These are phyloP conservation scores for Eupleurogrammus muticus DNA, from an alignment of 2,797 vertebrate species.

Conservation along the genomic window DNA sequence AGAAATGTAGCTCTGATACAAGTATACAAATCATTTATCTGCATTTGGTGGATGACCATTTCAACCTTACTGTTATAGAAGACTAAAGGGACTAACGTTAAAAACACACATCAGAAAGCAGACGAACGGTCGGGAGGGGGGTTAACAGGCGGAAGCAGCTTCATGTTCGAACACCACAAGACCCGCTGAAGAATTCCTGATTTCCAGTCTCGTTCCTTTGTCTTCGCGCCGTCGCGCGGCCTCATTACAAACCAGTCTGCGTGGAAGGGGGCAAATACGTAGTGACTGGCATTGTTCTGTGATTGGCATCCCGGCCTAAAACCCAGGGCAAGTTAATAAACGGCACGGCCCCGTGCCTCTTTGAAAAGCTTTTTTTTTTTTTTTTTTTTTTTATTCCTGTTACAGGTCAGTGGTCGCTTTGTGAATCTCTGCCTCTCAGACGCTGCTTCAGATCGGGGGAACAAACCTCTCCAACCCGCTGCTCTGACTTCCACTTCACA, in stretches of 20 bases:
- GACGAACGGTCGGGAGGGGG: conserved; percentile 10
- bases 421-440: conserved; percentile 63
- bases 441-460: conserved; percentile 63
- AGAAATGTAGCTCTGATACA: too few species aligned
- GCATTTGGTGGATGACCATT: too few species aligned
- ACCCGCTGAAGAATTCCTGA: conserved; percentile 30
- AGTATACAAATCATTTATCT: too few species aligned
- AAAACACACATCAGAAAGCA: too few species aligned
- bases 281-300: conserved; percentile 84
- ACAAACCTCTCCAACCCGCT: conserved; percentile 72
- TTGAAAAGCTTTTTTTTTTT: conserved; percentile 59
- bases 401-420: conserved; percentile 78
- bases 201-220: conserved; percentile 35
- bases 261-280: conserved; percentile 71
- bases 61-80: too few species aligned
- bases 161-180: conserved; percentile 32
- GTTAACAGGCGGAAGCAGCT: conserved; percentile 28
- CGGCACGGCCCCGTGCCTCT: conserved; percentile 23
- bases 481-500: conserved; percentile 31
- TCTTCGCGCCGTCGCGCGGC: conserved; percentile 40
- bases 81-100: too few species aligned
- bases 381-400: too few species aligned
- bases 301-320: conserved; percentile 75
- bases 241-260: conserved; percentile 77
- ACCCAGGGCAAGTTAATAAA: conserved; percentile 52